phyloP scores from a whole-genome alignment of 2,888 invertebrate genomes.

The Oligia strigilis region DNA sequence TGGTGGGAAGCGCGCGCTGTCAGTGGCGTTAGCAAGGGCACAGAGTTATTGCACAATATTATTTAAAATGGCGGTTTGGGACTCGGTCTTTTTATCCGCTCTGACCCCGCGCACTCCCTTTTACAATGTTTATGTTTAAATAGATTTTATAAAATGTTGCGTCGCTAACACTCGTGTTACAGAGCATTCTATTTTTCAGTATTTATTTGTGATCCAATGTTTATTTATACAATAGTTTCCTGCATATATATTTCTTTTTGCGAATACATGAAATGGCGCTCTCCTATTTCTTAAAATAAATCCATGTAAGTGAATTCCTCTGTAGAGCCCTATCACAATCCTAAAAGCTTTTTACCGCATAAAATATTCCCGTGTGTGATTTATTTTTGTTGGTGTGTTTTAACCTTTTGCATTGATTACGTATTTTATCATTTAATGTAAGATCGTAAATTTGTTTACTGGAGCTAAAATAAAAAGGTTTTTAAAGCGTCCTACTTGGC shows the following conservation, averaged over 20 bases:
- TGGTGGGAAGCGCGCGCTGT: too few species aligned
- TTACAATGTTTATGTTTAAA: too few species aligned
- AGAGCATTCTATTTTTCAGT: not conserved
- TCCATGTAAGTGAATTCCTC: conserved; percentile 77
- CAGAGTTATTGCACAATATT: too few species aligned
- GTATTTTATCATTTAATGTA: conserved; percentile 73
- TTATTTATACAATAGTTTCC: conserved; percentile 15
- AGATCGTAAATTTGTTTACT: conserved; percentile 45
- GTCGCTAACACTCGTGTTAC: too few species aligned
- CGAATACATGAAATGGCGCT: conserved; percentile 37
- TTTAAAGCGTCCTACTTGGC: conserved; percentile 47
- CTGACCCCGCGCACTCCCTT: too few species aligned
- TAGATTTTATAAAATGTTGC: too few species aligned
- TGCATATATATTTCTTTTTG: conserved; percentile 10
- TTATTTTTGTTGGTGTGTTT: conserved; percentile 74
- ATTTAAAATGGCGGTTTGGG: too few species aligned
- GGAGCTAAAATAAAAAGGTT: conserved; percentile 41
- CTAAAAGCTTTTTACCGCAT: conserved; percentile 77
- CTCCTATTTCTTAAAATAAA: conserved; percentile 74
- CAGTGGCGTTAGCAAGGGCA: too few species aligned
- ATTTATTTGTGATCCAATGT: not conserved
- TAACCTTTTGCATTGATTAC: conserved; percentile 74
- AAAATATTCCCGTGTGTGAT: conserved; percentile 77
- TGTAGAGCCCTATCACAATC: conserved; percentile 73
- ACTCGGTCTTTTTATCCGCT: too few species aligned